phyloP scores from a whole-genome alignment of 2,888 invertebrate genomes.

The Tinea pellionella region DNA sequence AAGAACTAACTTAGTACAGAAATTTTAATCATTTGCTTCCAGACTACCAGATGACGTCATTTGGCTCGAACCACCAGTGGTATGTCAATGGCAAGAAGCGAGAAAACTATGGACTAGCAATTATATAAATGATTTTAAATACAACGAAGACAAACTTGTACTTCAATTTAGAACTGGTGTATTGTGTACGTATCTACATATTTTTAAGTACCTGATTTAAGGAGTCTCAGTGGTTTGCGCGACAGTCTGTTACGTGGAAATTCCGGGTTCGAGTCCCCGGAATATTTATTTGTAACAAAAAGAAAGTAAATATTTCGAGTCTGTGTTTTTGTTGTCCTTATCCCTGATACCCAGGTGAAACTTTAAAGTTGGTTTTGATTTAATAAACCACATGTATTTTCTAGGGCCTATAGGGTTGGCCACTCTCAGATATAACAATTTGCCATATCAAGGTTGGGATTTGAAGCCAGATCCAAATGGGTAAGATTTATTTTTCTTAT shows the following conservation, averaged over 20 bases:
- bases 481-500: slow-evolving; percentile 38
- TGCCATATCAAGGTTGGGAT: slow-evolving; percentile 91
- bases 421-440: slow-evolving; percentile 77
- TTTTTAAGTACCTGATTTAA: too few species aligned
- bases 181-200: slow-evolving; percentile 52
- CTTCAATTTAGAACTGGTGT: slow-evolving; percentile 81
- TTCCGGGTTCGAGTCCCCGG: too few species aligned
- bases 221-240: too few species aligned
- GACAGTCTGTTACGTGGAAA: too few species aligned
- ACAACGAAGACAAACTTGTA: slow-evolving; percentile 85
- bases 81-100: slow-evolving; percentile 76
- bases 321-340: too few species aligned
- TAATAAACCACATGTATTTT: background rate
- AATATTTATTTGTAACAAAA: too few species aligned
- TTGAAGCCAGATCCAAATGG: slow-evolving; percentile 74
- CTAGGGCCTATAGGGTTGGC: slow-evolving; percentile 79
- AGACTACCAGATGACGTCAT: slow-evolving; percentile 77
- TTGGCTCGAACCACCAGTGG: slow-evolving; percentile 83
- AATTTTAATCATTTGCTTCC: slow-evolving; percentile 9
- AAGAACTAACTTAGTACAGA: too few species aligned
- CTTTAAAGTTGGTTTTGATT: too few species aligned
- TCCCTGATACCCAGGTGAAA: too few species aligned
- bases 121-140: slow-evolving; percentile 82
- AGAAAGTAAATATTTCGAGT: too few species aligned
- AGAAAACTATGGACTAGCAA: slow-evolving; percentile 75